These are phyloP conservation scores for Pseudococcus longispinus DNA, from an alignment of 2,888 invertebrate species.

Conservation along the genomic window DNA sequence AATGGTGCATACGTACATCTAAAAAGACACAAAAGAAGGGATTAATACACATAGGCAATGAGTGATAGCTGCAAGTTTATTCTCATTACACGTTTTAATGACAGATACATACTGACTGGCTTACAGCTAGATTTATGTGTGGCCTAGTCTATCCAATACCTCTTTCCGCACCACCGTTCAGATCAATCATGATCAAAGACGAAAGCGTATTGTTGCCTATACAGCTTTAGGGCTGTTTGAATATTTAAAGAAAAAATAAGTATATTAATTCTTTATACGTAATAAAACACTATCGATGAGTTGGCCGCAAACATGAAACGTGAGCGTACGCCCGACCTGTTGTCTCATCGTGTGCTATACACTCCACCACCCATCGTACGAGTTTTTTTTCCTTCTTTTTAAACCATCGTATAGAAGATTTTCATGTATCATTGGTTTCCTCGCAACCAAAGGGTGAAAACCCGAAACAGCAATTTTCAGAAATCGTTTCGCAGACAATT, in stretches of 20 bases:
- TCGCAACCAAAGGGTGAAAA: neutral
- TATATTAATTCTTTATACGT: conserved; percentile 50
- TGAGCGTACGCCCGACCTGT: neutral
- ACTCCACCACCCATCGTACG: too few species aligned
- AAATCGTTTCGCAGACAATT: conserved; percentile 32
- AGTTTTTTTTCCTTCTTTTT: neutral
- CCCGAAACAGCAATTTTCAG: neutral
- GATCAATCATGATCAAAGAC: conserved; percentile 39
- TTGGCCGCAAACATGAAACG: neutral
- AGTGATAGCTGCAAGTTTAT: conserved; percentile 51
- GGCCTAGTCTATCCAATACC: conserved; percentile 19
- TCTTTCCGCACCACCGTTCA: conserved; percentile 27
- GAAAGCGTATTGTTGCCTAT: conserved; percentile 47
- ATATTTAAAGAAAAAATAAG: conserved; percentile 50
- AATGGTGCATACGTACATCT: neutral
- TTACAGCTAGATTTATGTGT: conserved; percentile 55
- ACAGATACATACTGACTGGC: conserved; percentile 49
- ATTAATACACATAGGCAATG: conserved; percentile 26
- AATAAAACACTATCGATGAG: conserved; percentile 33
- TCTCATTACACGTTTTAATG: conserved; percentile 54
- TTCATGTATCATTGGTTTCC: neutral
- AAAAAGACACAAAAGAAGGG: conserved; percentile 39
- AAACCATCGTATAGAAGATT: neutral
- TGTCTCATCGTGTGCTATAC: neutral
- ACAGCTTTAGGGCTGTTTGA: conserved; percentile 52